Percentiles rank a stretch among this genome's conserved stretches.
phyloP scores from a whole-genome alignment of 2,113 vertebrate species.

The Hippoglossus stenolepis region DNA sequence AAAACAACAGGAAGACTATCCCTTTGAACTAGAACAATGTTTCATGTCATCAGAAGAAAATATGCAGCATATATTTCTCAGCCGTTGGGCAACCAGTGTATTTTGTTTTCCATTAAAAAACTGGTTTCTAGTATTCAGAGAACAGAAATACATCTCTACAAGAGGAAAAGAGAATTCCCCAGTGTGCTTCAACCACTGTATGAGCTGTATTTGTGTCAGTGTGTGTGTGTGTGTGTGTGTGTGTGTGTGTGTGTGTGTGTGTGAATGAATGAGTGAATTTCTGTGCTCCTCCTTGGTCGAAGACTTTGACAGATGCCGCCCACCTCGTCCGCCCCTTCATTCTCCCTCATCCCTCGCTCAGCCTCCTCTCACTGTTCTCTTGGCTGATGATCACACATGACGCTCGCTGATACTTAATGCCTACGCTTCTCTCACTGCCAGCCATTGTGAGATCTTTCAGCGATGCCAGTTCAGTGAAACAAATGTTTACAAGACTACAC shows the following conservation, averaged over 20 bases:
- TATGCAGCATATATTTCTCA: constrained; percentile 9
- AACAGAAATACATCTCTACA: constrained; percentile 17
- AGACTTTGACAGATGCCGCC: constrained; percentile 9
- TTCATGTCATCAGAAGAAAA: background rate
- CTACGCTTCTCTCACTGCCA: constrained; percentile 11
- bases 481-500: constrained; percentile 23
- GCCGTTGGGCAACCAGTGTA: background rate
- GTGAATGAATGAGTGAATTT: background rate
- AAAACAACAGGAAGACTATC: too few relatives aligned
- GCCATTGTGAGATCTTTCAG: constrained; percentile 5
- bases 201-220: too few relatives aligned
- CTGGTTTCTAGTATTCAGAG: background rate
- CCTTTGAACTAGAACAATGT: too few relatives aligned
- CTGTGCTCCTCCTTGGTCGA: background rate
- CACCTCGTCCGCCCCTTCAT: constrained; percentile 19
- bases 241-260: background rate
- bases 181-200: background rate
- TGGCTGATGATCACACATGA: constrained; percentile 19
- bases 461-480: constrained; percentile 27
- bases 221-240: background rate
- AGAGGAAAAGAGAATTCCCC: constrained; percentile 3
- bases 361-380: constrained; percentile 17
- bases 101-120: constrained; percentile 11
- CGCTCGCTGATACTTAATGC: constrained; percentile 4
- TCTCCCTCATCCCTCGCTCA: constrained; percentile 20